A percentile compares a stretch with the other conserved stretches of the same genome.
These are phyloP conservation scores for Scaptomyza parva DNA, from an alignment of 2,888 invertebrate genomes.

Conservation along the genomic window DNA sequence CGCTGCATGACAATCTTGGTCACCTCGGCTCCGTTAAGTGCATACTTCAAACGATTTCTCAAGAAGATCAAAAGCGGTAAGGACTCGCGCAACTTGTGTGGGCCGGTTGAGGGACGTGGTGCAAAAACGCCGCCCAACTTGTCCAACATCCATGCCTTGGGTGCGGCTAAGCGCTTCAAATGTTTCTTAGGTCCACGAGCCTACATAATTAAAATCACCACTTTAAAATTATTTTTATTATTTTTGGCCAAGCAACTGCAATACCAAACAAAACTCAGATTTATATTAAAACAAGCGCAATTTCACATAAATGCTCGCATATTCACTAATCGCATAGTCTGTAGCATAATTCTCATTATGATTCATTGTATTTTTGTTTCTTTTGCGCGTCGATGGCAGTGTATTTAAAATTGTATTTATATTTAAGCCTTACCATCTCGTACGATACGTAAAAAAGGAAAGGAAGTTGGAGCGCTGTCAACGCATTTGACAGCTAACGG, in stretches of 20 bases:
- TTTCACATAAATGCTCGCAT: slow-evolving; percentile 46
- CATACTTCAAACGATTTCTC: slow-evolving; percentile 98
- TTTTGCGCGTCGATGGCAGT: slow-evolving; percentile 70
- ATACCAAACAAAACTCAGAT: slow-evolving; percentile 50
- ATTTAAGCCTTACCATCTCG: slow-evolving; percentile 84
- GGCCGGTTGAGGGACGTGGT: slow-evolving; percentile 98
- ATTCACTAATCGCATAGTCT: slow-evolving; percentile 30
- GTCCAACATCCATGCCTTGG: slow-evolving; percentile 99
- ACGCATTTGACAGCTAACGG: slow-evolving; percentile 54
- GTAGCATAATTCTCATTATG: slow-evolving; percentile 23
- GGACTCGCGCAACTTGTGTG: slow-evolving; percentile 98
- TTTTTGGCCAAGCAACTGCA: slow-evolving; percentile 13
- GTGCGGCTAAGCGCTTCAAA: slow-evolving; percentile 99
- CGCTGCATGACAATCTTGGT: slow-evolving; percentile 99
- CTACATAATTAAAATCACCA: slow-evolving; percentile 85
- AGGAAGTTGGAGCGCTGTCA: slow-evolving; percentile 79
- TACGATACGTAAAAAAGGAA: slow-evolving; percentile 83
- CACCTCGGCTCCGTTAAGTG: slow-evolving; percentile 97
- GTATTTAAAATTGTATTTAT: slow-evolving; percentile 67
- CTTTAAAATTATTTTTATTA: slow-evolving; percentile 6
- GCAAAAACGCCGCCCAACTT: slow-evolving; percentile 99
- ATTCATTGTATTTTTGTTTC: slow-evolving; percentile 37
- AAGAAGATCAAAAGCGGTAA: slow-evolving; percentile 98
- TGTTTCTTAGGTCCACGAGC: slow-evolving; percentile 99
- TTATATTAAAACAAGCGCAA: slow-evolving; percentile 19